Conservation (phyloP, 1,140 invertebrate genomes). For the Drosophila sp. region DNA sequence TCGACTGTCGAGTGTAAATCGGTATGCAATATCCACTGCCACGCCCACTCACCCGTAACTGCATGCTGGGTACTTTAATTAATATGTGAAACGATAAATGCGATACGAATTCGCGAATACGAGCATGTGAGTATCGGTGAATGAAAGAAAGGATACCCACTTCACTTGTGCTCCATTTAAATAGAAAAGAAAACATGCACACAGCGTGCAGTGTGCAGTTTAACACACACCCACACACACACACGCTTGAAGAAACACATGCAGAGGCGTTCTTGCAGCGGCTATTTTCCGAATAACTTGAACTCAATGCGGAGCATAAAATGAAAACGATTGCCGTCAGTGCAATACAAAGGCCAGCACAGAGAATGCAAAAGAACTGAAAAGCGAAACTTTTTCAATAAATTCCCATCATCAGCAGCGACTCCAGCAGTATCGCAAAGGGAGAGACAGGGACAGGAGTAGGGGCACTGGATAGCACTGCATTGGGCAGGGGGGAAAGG, state of each 20-base stretch:
- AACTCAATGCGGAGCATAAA: conserved; percentile 78
- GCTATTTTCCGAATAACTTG: conserved; percentile 83
- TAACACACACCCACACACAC: conserved; percentile 18
- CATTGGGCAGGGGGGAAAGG: too few relatives aligned
- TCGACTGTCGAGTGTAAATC: conserved; percentile 23
- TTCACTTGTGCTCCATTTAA: conserved; percentile 83
- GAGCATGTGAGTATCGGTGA: conserved; percentile 7
- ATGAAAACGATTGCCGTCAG: conserved; percentile 71
- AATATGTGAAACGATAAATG: conserved; percentile 62
- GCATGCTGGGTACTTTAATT: conserved; percentile 58
- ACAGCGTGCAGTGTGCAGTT: conserved; percentile 1
- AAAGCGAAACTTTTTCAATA: conserved; percentile 82
- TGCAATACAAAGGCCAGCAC: conserved; percentile 64
- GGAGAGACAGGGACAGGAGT: not conserved
- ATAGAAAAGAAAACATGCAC: conserved; percentile 75
- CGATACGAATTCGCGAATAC: conserved; percentile 18
- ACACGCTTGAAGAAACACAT: conserved; percentile 20
- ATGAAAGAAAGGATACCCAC: conserved; percentile 59
- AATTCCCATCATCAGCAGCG: conserved; percentile 76
- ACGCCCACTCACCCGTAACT: conserved; percentile 1
- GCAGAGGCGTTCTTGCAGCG: conserved; percentile 45
- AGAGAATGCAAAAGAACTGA: conserved; percentile 60
- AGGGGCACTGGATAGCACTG: too few relatives aligned
- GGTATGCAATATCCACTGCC: conserved; percentile 1
- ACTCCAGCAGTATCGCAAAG: conserved; percentile 16